Base-by-base conservation (phyloP, 2,113 vertebrate species). In the Macquaria ambigua region DNA sequence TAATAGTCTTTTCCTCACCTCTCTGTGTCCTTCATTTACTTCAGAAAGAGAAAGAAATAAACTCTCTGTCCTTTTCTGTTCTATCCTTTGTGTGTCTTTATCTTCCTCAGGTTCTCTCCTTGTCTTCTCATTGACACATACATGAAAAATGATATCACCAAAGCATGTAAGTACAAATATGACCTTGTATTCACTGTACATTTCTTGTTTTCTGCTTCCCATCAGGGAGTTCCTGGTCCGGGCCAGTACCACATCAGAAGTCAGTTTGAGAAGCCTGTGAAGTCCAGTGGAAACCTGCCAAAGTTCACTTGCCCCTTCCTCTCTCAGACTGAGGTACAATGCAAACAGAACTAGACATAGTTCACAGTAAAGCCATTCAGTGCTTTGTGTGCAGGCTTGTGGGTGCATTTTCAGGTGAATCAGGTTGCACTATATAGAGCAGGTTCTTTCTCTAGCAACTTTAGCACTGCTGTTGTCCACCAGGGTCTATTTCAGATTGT, bases 151-250 rank as follows among this genome's bases (percentile, higher is more conserved):
- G 10, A 67, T 68, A 75, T 74, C 43, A 66, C 43, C 61, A 56
- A 84, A 82, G 58, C 61, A 28, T 74, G n/a, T 79, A 56, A 68
- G 12, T 28, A 50, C 37, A 53, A 20, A 55, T 79, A n/a, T 74
- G 15, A 61, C 6, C 61, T 69, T 72, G 64, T 59, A 66, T 43
- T 69, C 41, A 63, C 46, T 83, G 25, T 77, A 43, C 25, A 37
- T 76, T 55, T 74, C 16, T 79, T 46, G 78, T 4, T 63, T 34
- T 80, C 34, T 87, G n/a, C 73, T 74, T 85, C 74, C 74, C 58
- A 79, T 53, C 81, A 94, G 94, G 93, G 93, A 68, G 87, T 95
- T 76, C 92, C 93, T 16, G 93, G 94, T 77, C 94, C 93, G 8
- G 94, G 90, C 28, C 92, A 93, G 16, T 95, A 95, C 48, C 41